Evolutionary conservation across 2,797 vertebrate genomes (phyloP).

Genomic region (Sebastes goodei): DNA sequence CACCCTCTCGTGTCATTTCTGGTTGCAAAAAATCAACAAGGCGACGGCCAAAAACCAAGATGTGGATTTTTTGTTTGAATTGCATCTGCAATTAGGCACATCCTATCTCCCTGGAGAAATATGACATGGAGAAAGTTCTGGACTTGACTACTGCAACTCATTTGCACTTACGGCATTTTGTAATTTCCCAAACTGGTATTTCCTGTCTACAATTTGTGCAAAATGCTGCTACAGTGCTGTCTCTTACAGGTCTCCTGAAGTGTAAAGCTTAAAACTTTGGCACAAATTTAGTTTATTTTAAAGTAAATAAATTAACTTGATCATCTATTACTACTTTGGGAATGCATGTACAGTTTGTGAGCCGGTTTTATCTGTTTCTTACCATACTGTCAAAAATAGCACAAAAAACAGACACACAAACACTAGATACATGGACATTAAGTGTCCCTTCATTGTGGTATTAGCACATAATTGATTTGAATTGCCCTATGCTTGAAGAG

Average conservation of each 20-base stretch:
- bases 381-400: background rate
- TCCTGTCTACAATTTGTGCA: background rate
- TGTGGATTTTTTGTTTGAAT: too few relatives aligned
- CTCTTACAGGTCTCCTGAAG: background rate
- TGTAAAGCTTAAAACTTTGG: background rate
- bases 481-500: constrained; percentile 24
- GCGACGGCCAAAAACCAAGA: too few relatives aligned
- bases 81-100: background rate
- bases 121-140: background rate
- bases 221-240: background rate
- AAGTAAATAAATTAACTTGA: background rate
- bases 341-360: background rate
- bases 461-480: constrained; percentile 41
- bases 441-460: constrained; percentile 2
- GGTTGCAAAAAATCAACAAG: too few relatives aligned
- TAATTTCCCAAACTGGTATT: background rate
- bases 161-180: background rate
- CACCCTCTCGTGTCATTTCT: too few relatives aligned
- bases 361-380: background rate
- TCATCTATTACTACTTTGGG: background rate
- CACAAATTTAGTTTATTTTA: background rate
- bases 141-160: background rate
- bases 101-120: background rate
- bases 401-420: background rate
- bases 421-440: background rate